These are phyloP conservation scores for Sebastes hopkinsi DNA, from an alignment of 2,797 vertebrate genomes.

Conservation along the genomic window DNA sequence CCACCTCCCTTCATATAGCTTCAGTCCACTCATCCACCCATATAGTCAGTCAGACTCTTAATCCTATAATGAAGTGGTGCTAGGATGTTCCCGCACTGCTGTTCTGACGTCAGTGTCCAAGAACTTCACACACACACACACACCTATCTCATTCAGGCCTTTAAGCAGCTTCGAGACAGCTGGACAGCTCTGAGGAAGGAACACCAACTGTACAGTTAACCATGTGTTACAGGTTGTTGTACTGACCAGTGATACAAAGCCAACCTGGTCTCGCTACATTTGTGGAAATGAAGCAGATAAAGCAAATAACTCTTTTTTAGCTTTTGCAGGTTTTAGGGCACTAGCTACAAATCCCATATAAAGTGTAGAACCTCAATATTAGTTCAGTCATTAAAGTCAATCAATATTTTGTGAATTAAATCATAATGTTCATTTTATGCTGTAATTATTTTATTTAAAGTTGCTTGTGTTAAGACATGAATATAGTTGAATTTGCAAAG, in stretches of 20 bases:
- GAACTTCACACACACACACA: background rate
- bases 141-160: conserved; percentile 35
- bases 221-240: background rate
- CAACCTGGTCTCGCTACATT: background rate
- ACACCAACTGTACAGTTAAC: background rate
- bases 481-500: background rate
- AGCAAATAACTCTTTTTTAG: background rate
- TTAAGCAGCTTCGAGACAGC: conserved; percentile 54
- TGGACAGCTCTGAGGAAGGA: background rate
- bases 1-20: background rate
- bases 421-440: background rate
- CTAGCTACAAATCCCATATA: background rate
- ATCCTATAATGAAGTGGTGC: conserved; percentile 73
- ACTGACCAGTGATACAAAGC: background rate
- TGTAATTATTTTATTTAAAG: background rate
- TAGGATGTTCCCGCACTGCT: conserved; percentile 74
- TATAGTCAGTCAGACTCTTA: conserved; percentile 45
- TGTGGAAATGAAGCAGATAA: background rate
- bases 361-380: background rate
- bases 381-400: background rate
- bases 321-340: background rate
- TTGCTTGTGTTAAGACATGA: background rate
- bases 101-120: conserved; percentile 58
- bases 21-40: background rate
- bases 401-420: background rate